Base-by-base conservation (phyloP, 2,797 vertebrate species). In the Chrysocyon brachyurus region DNA sequence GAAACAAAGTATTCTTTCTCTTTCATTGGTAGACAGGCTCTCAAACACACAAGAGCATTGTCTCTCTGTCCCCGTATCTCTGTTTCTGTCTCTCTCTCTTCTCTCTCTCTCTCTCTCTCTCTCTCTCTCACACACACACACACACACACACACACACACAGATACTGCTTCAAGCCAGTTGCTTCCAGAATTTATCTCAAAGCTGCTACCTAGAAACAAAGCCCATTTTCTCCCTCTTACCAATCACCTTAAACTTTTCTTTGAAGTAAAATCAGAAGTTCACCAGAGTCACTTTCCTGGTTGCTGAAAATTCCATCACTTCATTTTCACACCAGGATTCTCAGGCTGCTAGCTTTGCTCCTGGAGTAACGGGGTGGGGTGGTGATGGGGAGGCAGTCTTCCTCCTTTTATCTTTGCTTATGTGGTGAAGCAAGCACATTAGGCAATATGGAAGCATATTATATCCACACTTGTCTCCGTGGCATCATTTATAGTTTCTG, bases 401-500 rank as follows among this genome's bases (percentile, higher is more conserved):
- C 77, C 21, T 78, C 40, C 83, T 75, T 61, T 91, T 82, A 56
- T 66, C n/a, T 97, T 77, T 56, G 57, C 84, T 97, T 95, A 97
- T 46, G 66, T 63, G 64, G 70, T 96, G 94, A 96, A 94, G 90
- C 78, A 97, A 98, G 96, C 28, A 52, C n/a, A 97, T 83, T 98
- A 96, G 68, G 83, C 90, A 97, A 64, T 54, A 93, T 6, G 46
- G 72, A 75, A 97, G 95, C 96, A 22, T 70, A 90, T 97, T 96
- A 97, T 91, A 98, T 93, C 89, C 97, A 84, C 93, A 86, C 86
- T 95, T 97, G 96, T 98, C 97, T 98, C 97, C 86, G 96, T 96
- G 97, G 81, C 91, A 98, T 97, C n/a, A 0, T 98, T 98, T 98
- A 98, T 98, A 97, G 98, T 98, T 98, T 98, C 96, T 96, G 59